Conservation (phyloP, 2,113 vertebrate species). For the Condylura cristata region DNA sequence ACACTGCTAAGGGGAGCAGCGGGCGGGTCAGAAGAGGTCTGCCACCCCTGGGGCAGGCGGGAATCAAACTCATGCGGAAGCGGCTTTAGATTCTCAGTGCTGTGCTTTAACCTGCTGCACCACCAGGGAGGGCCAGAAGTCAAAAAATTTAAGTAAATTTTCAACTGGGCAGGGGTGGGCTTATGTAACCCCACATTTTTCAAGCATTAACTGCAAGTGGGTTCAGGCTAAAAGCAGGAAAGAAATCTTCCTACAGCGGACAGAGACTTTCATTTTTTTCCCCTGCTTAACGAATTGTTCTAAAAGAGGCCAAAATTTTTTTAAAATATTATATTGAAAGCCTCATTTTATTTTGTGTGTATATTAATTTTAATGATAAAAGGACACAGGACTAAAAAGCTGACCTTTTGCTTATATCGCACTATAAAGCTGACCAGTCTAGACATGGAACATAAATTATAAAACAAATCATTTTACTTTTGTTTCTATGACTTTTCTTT, state of each 20-base stretch:
- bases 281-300: neutral
- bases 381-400: constrained; percentile 84
- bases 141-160: too few species aligned
- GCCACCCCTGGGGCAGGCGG: too few species aligned
- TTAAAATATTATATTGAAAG: neutral
- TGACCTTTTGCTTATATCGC: constrained; percentile 85
- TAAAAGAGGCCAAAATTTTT: neutral
- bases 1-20: too few species aligned
- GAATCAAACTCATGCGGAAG: too few species aligned
- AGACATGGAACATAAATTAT: constrained; percentile 84
- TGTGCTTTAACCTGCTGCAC: too few species aligned
- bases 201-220: too few species aligned
- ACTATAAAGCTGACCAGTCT: constrained; percentile 85
- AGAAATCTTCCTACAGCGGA: neutral
- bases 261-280: neutral
- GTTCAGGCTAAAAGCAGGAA: neutral
- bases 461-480: constrained; percentile 81
- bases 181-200: too few species aligned
- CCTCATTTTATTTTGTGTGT: constrained; percentile 5
- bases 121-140: too few species aligned
- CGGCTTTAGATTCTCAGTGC: too few species aligned
- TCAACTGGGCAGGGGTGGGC: too few species aligned
- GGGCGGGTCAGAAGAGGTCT: too few species aligned
- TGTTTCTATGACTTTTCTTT: constrained; percentile 84
- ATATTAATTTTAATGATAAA: constrained; percentile 86